Percentiles rank a stretch among this genome's conserved stretches.
Conservation (phyloP, 2,888 invertebrate genomes). For the Eupithecia pulchellata region DNA sequence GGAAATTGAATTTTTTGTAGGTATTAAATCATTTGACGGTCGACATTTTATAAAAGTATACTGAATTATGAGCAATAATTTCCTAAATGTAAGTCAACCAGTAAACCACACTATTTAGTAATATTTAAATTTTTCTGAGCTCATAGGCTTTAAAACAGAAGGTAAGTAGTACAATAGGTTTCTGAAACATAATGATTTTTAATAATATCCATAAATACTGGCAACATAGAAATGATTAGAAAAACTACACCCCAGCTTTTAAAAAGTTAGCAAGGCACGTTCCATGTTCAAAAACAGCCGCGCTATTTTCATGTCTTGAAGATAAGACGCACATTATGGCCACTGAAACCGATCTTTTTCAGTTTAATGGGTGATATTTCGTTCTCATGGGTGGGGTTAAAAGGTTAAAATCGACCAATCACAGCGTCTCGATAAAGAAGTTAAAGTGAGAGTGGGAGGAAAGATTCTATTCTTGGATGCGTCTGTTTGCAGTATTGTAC, state of each 20-base stretch:
- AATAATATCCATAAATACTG: background rate
- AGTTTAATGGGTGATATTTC: slow-evolving; percentile 81
- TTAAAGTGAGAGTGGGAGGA: slow-evolving; percentile 67
- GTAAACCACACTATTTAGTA: no score
- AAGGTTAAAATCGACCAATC: slow-evolving; percentile 78
- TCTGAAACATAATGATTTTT: background rate
- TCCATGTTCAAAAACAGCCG: slow-evolving; percentile 39
- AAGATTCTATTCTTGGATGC: slow-evolving; percentile 71
- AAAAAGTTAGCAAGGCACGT: slow-evolving; percentile 29
- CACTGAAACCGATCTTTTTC: slow-evolving; percentile 76
- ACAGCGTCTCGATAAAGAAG: slow-evolving; percentile 63
- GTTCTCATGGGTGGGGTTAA: slow-evolving; percentile 81
- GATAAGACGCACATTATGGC: slow-evolving; percentile 71
- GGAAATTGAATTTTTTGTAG: slow-evolving; percentile 19
- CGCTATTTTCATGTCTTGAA: slow-evolving; percentile 47
- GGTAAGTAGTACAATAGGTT: background rate
- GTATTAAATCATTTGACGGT: slow-evolving; percentile 21
- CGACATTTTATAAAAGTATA: slow-evolving; percentile 7
- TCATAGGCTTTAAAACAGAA: no score
- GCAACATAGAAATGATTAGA: background rate
- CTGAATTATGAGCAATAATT: background rate
- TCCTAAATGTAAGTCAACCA: background rate
- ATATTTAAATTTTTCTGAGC: no score
- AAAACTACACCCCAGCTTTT: slow-evolving; percentile 9
- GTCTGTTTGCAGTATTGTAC: slow-evolving; percentile 56